A percentile compares a stretch with the other conserved stretches of the same genome.
Evolutionary conservation across 1,140 invertebrate genomes (phyloP).

Genomic region (Apocrypta bakeri): DNA sequence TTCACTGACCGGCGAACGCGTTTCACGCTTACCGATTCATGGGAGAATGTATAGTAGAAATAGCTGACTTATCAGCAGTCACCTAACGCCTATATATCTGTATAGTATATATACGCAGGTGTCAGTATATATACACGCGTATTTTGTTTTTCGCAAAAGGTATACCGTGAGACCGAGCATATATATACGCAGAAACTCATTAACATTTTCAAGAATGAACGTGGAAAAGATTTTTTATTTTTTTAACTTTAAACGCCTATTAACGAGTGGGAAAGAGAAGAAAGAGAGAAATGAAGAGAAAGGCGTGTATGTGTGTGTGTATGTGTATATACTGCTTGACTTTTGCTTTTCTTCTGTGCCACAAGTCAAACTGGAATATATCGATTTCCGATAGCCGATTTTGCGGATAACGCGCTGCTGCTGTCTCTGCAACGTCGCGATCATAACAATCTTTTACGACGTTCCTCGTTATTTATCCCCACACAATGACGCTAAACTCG

Average conservation of each 20-base stretch:
- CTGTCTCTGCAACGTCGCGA: background rate
- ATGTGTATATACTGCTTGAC: background rate
- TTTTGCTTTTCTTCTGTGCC: conserved; percentile 22
- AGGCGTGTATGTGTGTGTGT: background rate
- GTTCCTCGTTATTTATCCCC: background rate
- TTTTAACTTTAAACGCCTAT: background rate
- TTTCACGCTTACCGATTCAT: background rate
- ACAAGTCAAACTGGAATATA: conserved; percentile 24
- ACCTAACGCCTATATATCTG: background rate
- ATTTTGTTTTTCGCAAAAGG: too few relatives aligned
- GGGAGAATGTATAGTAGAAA: background rate
- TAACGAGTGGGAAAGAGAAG: background rate
- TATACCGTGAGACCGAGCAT: too few relatives aligned
- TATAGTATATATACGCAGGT: background rate
- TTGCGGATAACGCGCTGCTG: conserved; percentile 9
- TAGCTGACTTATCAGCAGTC: background rate
- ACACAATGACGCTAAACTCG: background rate
- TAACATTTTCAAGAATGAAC: too few relatives aligned
- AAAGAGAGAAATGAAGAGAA: conserved; percentile 1
- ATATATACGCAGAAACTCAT: too few relatives aligned
- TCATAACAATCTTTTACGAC: background rate
- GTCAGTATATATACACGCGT: background rate
- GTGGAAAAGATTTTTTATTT: too few relatives aligned
- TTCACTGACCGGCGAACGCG: conserved; percentile 21
- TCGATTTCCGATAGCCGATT: conserved; percentile 46